phyloP scores from a whole-genome alignment of 2,888 invertebrate species.

The Cryptocheilus praepositus region DNA sequence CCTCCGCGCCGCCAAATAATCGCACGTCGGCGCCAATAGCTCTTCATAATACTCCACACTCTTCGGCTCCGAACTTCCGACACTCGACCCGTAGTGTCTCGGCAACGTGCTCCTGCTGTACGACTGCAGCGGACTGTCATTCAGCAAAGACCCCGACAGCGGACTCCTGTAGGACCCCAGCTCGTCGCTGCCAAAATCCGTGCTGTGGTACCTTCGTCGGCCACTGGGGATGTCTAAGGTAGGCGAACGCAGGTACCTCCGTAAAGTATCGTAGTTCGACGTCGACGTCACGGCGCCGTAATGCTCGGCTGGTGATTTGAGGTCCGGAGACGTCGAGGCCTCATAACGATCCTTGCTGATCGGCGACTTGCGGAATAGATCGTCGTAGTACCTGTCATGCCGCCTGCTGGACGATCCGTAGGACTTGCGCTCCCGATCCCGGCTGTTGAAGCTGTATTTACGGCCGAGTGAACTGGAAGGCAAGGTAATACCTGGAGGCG shows the following conservation, averaged over 20 bases:
- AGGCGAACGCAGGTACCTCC: slow-evolving; percentile 63
- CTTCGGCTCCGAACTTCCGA: slow-evolving; percentile 59
- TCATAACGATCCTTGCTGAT: slow-evolving; percentile 60
- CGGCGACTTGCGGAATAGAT: slow-evolving; percentile 57
- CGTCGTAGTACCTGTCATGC: slow-evolving; percentile 61
- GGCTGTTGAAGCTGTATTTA: slow-evolving; percentile 71
- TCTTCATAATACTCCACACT: slow-evolving; percentile 70
- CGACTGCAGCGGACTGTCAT: slow-evolving; percentile 44
- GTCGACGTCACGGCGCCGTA: slow-evolving; percentile 45
- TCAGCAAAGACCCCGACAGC: slow-evolving; percentile 40
- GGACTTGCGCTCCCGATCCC: slow-evolving; percentile 51
- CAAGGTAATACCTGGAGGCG: slow-evolving; percentile 66
- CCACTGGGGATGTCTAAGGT: slow-evolving; percentile 53
- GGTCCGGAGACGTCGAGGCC: slow-evolving; percentile 46
- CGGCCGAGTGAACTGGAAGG: slow-evolving; percentile 69
- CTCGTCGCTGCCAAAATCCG: slow-evolving; percentile 60
- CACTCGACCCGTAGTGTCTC: slow-evolving; percentile 63
- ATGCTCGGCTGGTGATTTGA: slow-evolving; percentile 57
- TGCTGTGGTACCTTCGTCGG: slow-evolving; percentile 62
- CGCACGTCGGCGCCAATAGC: slow-evolving; percentile 63
- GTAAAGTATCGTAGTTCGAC: slow-evolving; percentile 61
- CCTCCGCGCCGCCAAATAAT: slow-evolving; percentile 58
- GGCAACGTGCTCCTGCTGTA: slow-evolving; percentile 54
- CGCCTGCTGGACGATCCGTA: slow-evolving; percentile 43
- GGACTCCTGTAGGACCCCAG: slow-evolving; percentile 50